A percentile compares a stretch with the other conserved stretches of the same genome.
These are phyloP conservation scores for Myotis vivesi DNA, from an alignment of 2,797 vertebrate species.

Conservation along the genomic window DNA sequence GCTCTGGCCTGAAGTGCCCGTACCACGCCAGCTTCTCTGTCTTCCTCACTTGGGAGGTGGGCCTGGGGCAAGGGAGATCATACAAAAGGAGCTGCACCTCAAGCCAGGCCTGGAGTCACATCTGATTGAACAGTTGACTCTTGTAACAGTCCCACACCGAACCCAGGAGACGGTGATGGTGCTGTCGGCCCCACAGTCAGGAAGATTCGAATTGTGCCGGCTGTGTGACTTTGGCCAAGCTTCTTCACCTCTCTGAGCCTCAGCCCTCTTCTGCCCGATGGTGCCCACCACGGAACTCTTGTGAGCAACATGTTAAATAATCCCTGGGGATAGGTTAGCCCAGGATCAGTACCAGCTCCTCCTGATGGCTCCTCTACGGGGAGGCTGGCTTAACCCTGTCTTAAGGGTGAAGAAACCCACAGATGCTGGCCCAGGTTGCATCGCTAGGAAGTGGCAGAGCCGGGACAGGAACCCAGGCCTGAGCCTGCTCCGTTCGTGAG, in stretches of 20 bases:
- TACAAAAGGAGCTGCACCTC: not conserved
- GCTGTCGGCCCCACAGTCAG: not conserved
- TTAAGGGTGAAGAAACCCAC: not conserved
- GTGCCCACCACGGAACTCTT: not conserved
- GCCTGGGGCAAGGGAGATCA: not conserved
- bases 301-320: not conserved
- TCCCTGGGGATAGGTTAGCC: not conserved
- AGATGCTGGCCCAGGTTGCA: not conserved
- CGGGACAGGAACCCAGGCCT: not conserved
- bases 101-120: not conserved
- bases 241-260: not conserved
- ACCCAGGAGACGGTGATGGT: not conserved
- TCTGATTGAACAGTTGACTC: not conserved
- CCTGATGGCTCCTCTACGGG: not conserved
- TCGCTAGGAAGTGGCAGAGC: not conserved
- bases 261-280: not conserved
- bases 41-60: not conserved
- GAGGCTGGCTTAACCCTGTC: not conserved
- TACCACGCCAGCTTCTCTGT: not conserved
- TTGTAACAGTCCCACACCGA: not conserved
- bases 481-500: not conserved
- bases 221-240: not conserved
- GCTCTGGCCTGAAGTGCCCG: not conserved
- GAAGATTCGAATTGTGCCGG: not conserved
- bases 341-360: not conserved